Evolutionary conservation across 2,797 vertebrate species (phyloP).

Genomic region (Pristis pectinata): DNA sequence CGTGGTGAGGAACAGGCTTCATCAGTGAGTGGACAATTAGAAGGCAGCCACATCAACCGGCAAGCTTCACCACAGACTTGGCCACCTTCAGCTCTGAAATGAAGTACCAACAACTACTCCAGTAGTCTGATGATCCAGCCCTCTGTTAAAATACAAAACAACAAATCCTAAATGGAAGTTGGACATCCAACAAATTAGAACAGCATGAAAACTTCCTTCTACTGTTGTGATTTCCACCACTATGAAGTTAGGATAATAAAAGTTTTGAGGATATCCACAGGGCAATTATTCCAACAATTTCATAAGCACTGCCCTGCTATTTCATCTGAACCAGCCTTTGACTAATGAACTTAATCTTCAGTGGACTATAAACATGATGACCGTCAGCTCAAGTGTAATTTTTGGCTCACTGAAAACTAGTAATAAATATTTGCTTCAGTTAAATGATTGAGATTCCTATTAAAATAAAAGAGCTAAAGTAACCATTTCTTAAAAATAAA

Average conservation of each 20-base stretch:
- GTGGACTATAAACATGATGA: not conserved
- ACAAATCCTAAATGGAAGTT: too few species aligned
- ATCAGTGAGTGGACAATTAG: too few species aligned
- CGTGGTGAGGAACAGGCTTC: too few species aligned
- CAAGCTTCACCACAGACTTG: too few species aligned
- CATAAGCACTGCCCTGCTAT: not conserved
- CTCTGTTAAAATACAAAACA: too few species aligned
- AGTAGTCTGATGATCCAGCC: too few species aligned
- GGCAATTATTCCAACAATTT: not conserved
- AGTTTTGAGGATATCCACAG: not conserved
- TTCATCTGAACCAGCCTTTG: not conserved
- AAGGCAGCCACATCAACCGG: too few species aligned
- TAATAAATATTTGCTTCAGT: not conserved
- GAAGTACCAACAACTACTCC: too few species aligned
- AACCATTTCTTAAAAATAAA: too few species aligned
- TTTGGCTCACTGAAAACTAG: not conserved
- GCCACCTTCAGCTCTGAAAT: too few species aligned
- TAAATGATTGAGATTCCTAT: not conserved
- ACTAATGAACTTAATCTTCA: not conserved
- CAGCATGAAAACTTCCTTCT: not conserved
- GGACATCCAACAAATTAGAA: not conserved
- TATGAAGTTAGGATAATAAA: not conserved
- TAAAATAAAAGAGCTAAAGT: too few species aligned
- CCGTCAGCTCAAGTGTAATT: not conserved
- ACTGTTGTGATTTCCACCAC: not conserved